Evolutionary conservation across 2,113 vertebrate species (phyloP).

Genomic region (Paedocypris sp.): DNA sequence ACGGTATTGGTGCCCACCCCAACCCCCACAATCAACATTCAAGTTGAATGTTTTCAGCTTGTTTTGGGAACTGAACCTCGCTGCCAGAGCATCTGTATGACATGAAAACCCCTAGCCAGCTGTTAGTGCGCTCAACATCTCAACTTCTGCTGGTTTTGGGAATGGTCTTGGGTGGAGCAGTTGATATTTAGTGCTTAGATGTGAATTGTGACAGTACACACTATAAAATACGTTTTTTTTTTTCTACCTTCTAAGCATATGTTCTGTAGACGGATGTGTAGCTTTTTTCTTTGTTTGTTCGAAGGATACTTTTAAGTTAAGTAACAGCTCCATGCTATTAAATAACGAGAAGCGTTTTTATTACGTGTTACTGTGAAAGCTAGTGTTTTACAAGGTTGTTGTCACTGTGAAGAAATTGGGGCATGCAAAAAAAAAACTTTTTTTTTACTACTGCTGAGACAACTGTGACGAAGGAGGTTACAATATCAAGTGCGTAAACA

Average conservation of each 20-base stretch:
- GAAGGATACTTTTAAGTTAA: background rate
- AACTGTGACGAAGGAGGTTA: slow-evolving; percentile 32
- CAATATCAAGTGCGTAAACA: slow-evolving; percentile 28
- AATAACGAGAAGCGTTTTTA: background rate
- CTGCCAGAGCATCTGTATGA: slow-evolving; percentile 29
- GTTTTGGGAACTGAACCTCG: slow-evolving; percentile 28
- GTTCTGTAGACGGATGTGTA: too few relatives aligned
- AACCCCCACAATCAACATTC: background rate
- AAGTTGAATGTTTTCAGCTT: background rate
- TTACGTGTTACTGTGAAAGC: background rate
- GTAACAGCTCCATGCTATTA: background rate
- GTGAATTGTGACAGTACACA: slow-evolving; percentile 16
- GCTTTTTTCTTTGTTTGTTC: too few relatives aligned
- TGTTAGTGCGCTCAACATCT: slow-evolving; percentile 46
- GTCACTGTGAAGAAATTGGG: background rate
- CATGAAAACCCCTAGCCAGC: slow-evolving; percentile 41
- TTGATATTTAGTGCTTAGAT: slow-evolving; percentile 24
- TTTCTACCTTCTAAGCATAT: background rate
- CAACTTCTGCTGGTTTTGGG: slow-evolving; percentile 24
- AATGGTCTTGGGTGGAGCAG: slow-evolving; percentile 36
- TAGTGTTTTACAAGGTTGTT: background rate
- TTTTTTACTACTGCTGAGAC: slow-evolving; percentile 42
- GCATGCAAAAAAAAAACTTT: background rate
- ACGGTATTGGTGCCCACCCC: background rate
- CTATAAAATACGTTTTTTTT: too few relatives aligned